phyloP scores from a whole-genome alignment of 2,888 invertebrate species.

The Coenonympha arcania region DNA sequence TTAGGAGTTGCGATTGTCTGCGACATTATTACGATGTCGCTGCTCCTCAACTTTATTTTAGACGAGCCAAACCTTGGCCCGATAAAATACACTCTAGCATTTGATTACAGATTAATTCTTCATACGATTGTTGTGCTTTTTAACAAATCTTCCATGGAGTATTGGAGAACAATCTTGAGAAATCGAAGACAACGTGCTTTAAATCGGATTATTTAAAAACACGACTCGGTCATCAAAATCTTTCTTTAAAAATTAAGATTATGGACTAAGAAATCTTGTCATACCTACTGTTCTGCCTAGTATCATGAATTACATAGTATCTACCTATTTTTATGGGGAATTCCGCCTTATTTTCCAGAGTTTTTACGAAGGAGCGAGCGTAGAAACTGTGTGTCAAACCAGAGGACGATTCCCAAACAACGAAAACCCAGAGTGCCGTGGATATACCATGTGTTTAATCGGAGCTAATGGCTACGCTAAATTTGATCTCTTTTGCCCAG shows the following conservation, averaged over 20 bases:
- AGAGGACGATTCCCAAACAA: constrained; percentile 56
- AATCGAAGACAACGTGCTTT: neutral
- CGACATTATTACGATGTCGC: constrained; percentile 7
- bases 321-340: neutral
- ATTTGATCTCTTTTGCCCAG: constrained; percentile 53
- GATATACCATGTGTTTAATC: constrained; percentile 56
- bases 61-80: neutral
- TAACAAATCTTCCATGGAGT: constrained; percentile 22
- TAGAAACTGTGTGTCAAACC: constrained; percentile 40
- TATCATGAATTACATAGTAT: no score
- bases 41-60: neutral
- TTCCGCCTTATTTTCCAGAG: constrained; percentile 41
- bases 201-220: neutral
- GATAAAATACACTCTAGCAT: neutral
- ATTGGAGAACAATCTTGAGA: constrained; percentile 16
- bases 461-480: constrained; percentile 42
- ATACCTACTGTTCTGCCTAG: neutral
- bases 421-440: constrained; percentile 46
- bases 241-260: no score
- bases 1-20: constrained; percentile 15
- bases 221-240: neutral
- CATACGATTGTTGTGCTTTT: constrained; percentile 18
- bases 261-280: no score
- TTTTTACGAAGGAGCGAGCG: constrained; percentile 38
- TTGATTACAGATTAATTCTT: constrained; percentile 13